These are phyloP conservation scores for Geotrypetes seraphini DNA, from an alignment of 2,797 vertebrate genomes.

Conservation along the genomic window DNA sequence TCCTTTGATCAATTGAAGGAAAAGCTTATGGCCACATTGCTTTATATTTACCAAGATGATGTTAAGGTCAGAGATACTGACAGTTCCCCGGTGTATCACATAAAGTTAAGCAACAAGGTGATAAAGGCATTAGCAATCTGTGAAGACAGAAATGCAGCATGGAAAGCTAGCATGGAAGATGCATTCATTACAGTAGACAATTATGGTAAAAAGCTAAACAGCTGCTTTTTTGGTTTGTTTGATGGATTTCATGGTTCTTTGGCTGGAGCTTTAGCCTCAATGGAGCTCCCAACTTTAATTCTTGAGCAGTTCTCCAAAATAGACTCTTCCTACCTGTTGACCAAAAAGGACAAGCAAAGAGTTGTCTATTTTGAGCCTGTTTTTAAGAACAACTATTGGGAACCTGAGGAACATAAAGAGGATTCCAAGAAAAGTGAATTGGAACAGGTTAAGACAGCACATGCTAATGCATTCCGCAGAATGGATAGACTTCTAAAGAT, in stretches of 20 bases:
- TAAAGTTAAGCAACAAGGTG: constrained; percentile 13
- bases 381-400: constrained; percentile 35
- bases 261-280: constrained; percentile 33
- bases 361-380: constrained; percentile 35
- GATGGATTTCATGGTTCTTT: constrained; percentile 29
- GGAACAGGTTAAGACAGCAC: constrained; percentile 31
- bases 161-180: constrained; percentile 39
- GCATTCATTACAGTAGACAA: constrained; percentile 20
- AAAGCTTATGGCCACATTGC: not conserved
- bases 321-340: constrained; percentile 34
- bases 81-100: not conserved
- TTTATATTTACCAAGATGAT: not conserved
- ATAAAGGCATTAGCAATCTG: constrained; percentile 39
- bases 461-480: constrained; percentile 45
- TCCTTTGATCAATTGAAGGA: constrained; percentile 32
- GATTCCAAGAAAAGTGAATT: not conserved
- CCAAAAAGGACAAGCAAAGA: constrained; percentile 17
- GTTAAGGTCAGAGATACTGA: too few relatives aligned
- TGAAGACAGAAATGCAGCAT: constrained; percentile 37
- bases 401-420: not conserved
- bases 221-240: constrained; percentile 41
- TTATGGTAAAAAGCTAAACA: constrained; percentile 38
- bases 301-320: constrained; percentile 39
- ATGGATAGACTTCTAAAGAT: constrained; percentile 45
- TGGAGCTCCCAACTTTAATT: constrained; percentile 42